A percentile compares a stretch with the other conserved stretches of the same genome.
These are phyloP conservation scores for Palythoa grandis DNA, from an alignment of 92 coral and sea anemone genomes.

Conservation along the genomic window DNA sequence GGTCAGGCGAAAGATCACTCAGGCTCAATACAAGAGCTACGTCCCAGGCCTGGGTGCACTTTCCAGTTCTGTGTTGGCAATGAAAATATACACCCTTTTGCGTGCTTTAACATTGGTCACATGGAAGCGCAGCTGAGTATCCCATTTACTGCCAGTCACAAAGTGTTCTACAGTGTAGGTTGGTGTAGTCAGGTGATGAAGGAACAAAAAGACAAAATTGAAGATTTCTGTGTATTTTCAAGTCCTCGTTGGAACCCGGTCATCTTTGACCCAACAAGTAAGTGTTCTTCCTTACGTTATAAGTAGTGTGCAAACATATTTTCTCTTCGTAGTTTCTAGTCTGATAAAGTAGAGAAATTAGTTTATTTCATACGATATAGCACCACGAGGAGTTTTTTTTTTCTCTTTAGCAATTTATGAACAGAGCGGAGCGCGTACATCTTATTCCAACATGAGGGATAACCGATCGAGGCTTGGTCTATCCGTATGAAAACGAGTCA, in stretches of 20 bases:
- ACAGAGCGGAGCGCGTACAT: too few relatives aligned
- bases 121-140: constrained; percentile 18
- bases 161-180: constrained; percentile 17
- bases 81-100: neutral
- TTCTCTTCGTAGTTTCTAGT: too few relatives aligned
- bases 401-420: too few relatives aligned
- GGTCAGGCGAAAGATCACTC: constrained; percentile 22
- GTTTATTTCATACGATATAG: too few relatives aligned
- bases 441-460: too few relatives aligned
- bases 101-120: constrained; percentile 1
- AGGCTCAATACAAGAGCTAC: neutral
- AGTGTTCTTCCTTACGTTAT: too few relatives aligned
- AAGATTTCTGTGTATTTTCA: neutral
- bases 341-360: too few relatives aligned
- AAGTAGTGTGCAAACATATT: too few relatives aligned
- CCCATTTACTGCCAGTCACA: neutral
- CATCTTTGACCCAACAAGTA: too few relatives aligned
- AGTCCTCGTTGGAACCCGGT: neutral
- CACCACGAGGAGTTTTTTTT: too few relatives aligned
- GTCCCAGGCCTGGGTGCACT: neutral
- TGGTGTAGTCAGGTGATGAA: neutral
- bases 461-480: too few relatives aligned
- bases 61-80: constrained; percentile 25
- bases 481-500: too few relatives aligned
- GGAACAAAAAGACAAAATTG: neutral